Percentiles rank a stretch among this genome's conserved stretches.
phyloP scores from a whole-genome alignment of 1,140 invertebrate genomes.

The Danaus plexippus region DNA sequence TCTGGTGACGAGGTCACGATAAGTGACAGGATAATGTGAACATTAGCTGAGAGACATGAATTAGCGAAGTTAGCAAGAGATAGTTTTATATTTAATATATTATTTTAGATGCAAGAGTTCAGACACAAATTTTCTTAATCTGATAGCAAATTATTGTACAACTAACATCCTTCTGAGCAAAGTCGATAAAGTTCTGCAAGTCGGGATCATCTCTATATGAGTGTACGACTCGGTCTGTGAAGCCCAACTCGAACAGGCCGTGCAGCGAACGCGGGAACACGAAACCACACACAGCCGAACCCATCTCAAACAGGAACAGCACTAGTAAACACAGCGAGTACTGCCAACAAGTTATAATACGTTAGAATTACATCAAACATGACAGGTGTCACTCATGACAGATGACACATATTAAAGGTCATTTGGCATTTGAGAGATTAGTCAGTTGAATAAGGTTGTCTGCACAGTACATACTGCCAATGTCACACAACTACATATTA shows the following conservation, averaged over 20 bases:
- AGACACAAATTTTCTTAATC: background rate
- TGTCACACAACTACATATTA: no score
- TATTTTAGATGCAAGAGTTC: background rate
- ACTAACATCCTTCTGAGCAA: constrained; percentile 90
- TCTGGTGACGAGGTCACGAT: no score
- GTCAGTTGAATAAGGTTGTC: no score
- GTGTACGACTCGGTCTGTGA: constrained; percentile 91
- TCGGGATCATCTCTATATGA: constrained; percentile 93
- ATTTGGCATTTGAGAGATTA: no score
- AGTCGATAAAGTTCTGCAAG: constrained; percentile 94
- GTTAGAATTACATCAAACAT: no score
- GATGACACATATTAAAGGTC: no score
- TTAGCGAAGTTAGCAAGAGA: no score
- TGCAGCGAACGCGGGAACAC: constrained; percentile 92
- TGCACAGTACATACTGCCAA: no score
- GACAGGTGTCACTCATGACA: no score
- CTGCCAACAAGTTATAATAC: constrained; percentile 70
- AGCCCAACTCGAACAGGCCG: constrained; percentile 84
- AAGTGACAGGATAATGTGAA: no score
- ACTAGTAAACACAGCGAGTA: constrained; percentile 91
- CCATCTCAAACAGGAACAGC: constrained; percentile 92
- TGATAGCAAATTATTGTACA: background rate
- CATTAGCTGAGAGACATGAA: no score
- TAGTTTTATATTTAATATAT: no score
- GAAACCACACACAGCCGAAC: constrained; percentile 90